A percentile compares a stretch with the other conserved stretches of the same genome.
Conservation (phyloP, 2,113 vertebrate genomes). For the Typhlomys cinereus region DNA sequence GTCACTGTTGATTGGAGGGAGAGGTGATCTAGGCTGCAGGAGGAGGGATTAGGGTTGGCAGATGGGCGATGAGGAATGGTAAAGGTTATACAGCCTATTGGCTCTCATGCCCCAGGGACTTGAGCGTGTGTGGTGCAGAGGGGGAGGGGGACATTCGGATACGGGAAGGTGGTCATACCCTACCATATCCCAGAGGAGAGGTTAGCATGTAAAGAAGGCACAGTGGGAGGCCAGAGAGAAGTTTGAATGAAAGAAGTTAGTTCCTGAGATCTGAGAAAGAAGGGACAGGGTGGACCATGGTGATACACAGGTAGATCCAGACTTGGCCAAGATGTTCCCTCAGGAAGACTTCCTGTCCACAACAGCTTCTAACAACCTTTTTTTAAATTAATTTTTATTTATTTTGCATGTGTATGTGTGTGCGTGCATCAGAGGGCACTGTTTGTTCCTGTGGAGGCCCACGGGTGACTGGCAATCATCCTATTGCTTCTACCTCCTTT, state of each 20-base stretch:
- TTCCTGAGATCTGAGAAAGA: not conserved
- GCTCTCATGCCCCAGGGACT: too few relatives aligned
- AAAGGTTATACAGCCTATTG: not conserved
- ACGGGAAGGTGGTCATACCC: too few relatives aligned
- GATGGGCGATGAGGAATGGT: not conserved
- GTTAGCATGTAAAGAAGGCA: not conserved
- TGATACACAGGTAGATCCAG: fast-evolving
- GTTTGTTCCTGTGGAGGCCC: too few relatives aligned
- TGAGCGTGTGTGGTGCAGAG: too few relatives aligned
- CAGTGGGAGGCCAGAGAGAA: not conserved
- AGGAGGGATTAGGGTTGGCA: not conserved
- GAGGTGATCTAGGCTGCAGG: not conserved
- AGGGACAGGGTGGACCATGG: not conserved
- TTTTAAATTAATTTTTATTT: too few relatives aligned
- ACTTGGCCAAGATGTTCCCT: not conserved
- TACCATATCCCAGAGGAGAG: not conserved
- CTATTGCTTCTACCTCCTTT: too few relatives aligned
- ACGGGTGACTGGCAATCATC: too few relatives aligned
- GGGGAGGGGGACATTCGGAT: not conserved
- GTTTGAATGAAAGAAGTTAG: not conserved
- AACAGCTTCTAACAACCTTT: too few relatives aligned
- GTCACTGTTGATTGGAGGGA: conserved; percentile 53
- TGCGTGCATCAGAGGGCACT: too few relatives aligned
- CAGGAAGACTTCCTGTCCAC: not conserved
- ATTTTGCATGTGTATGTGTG: too few relatives aligned